Percentiles rank a stretch among this genome's conserved stretches.
Evolutionary conservation across 37 sponge, comb jelly and placozoan genomes (phyloP).

Genomic region (Chondrosia reniformis): DNA sequence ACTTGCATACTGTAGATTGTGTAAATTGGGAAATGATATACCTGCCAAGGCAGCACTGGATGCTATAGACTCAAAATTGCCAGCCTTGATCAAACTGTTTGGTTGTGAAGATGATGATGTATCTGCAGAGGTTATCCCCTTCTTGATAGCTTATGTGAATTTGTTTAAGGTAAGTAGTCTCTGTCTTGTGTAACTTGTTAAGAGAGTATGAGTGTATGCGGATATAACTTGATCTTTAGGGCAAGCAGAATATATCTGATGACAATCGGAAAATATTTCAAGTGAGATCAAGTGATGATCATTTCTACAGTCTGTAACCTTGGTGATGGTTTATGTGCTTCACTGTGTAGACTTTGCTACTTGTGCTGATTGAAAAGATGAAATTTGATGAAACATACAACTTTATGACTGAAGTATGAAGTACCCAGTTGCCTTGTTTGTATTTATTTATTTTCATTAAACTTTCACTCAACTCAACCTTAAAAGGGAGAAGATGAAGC

Average conservation of each 20-base stretch:
- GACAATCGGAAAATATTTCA: not conserved
- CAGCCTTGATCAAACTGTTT: conserved; percentile 38
- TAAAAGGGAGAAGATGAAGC: conserved; percentile 86
- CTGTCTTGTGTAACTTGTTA: not conserved
- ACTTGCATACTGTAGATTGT: not conserved
- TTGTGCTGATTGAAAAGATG: conserved; percentile 63
- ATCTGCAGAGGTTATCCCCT: conserved; percentile 74
- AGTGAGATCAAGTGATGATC: not conserved
- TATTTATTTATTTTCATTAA: not conserved
- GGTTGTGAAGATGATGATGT: conserved; percentile 87
- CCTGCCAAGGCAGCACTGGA: conserved; percentile 6
- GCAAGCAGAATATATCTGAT: not conserved
- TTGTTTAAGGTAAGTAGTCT: conserved; percentile 60
- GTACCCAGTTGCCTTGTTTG: not conserved
- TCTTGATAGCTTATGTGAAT: conserved; percentile 60
- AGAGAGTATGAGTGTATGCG: not conserved
- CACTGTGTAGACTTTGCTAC: conserved; percentile 54
- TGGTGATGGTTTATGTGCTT: too few relatives aligned
- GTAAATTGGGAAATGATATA: not conserved
- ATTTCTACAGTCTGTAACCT: not conserved
- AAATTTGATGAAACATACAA: conserved; percentile 86
- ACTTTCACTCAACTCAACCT: conserved; percentile 1
- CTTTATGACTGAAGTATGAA: conserved; percentile 69
- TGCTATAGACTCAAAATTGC: conserved; percentile 3
- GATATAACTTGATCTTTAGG: not conserved